These are phyloP conservation scores for Hylyphantes graminicola DNA, from an alignment of 1,140 invertebrate species.

Conservation along the genomic window DNA sequence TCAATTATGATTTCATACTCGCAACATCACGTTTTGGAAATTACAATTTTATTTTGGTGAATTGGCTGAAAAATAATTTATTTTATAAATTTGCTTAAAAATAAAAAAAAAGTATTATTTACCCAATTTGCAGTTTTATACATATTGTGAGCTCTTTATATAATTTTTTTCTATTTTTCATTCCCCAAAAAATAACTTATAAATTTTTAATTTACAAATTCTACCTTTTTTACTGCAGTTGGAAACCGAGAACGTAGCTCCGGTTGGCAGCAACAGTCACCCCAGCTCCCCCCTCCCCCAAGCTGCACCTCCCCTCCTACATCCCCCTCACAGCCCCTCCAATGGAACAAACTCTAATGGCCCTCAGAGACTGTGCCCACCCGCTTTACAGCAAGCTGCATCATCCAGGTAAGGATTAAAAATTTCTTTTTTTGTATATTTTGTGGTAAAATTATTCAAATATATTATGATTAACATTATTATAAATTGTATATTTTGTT, in stretches of 20 bases:
- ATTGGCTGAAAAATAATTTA: too few relatives aligned
- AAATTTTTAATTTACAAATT: too few relatives aligned
- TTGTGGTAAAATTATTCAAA: neutral
- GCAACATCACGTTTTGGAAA: too few relatives aligned
- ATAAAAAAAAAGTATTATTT: too few relatives aligned
- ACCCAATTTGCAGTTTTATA: too few relatives aligned
- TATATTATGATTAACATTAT: too few relatives aligned
- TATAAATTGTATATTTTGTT: neutral
- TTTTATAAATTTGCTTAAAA: too few relatives aligned
- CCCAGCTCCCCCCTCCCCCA: slow-evolving; percentile 43
- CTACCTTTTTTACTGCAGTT: slow-evolving; percentile 18
- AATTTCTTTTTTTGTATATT: neutral
- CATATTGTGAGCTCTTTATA: too few relatives aligned
- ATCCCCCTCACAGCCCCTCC: slow-evolving; percentile 50
- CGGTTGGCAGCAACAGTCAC: slow-evolving; percentile 42
- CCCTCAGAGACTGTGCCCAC: slow-evolving; percentile 49
- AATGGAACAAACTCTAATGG: slow-evolving; percentile 5
- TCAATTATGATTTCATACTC: too few relatives aligned
- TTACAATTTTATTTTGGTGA: too few relatives aligned
- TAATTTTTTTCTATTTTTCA: too few relatives aligned
- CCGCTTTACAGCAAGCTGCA: slow-evolving; percentile 45
- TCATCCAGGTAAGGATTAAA: slow-evolving; percentile 29
- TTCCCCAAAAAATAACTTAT: too few relatives aligned
- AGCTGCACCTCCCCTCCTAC: slow-evolving; percentile 46
- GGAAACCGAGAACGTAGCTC: slow-evolving; percentile 36